Percentiles rank a stretch among this genome's conserved stretches.
phyloP scores from a whole-genome alignment of 1,140 invertebrate genomes.

The Adelges cooleyi region DNA sequence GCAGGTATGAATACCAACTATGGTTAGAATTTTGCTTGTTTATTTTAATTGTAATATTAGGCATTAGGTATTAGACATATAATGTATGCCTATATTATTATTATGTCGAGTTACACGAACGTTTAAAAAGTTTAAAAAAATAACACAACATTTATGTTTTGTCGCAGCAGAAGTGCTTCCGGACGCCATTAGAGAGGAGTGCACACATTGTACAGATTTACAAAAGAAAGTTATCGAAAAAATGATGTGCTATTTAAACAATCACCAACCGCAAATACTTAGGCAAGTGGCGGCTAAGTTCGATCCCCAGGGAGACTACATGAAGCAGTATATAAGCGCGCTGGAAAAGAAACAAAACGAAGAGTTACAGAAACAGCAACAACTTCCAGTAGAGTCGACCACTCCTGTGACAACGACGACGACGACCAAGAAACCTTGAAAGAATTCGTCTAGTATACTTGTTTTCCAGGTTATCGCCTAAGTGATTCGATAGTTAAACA shows the following conservation, averaged over 20 bases:
- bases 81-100: no score
- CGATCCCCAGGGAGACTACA: slow-evolving; percentile 40
- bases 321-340: slow-evolving; percentile 4
- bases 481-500: no score
- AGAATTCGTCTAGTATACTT: no score
- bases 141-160: no score
- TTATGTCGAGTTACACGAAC: no score
- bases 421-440: not conserved
- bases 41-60: no score
- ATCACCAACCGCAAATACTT: slow-evolving; percentile 40
- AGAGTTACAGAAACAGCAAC: not conserved
- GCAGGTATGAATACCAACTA: no score
- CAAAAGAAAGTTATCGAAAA: slow-evolving; percentile 35
- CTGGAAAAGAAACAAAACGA: not conserved
- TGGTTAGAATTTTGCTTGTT: no score
- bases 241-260: slow-evolving; percentile 36
- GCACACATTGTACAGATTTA: slow-evolving; percentile 37
- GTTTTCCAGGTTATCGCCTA: no score
- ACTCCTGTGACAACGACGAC: not conserved
- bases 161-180: slow-evolving; percentile 34
- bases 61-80: no score
- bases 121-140: no score
- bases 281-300: slow-evolving; percentile 39
- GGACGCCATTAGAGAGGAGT: slow-evolving; percentile 36
- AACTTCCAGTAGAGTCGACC: not conserved